Percentiles rank a stretch among this genome's conserved stretches.
These are phyloP conservation scores for Aegotheles bennettii DNA, from an alignment of 2,113 vertebrate genomes.

Conservation along the genomic window DNA sequence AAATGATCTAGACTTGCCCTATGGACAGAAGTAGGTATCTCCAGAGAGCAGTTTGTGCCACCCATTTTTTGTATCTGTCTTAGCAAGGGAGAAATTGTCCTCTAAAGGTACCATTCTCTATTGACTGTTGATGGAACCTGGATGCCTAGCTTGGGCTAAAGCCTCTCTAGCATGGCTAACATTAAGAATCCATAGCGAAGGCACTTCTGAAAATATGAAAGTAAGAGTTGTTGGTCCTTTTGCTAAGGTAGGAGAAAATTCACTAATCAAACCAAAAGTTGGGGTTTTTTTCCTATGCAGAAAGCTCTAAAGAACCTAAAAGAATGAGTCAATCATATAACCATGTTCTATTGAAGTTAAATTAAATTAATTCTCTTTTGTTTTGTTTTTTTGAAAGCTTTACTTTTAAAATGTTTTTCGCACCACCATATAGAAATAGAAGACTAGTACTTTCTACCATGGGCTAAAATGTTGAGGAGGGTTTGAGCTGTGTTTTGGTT, in stretches of 20 bases:
- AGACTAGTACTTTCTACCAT: neutral
- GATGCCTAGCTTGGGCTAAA: neutral
- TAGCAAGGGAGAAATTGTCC: neutral
- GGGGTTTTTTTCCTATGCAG: neutral
- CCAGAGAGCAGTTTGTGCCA: neutral
- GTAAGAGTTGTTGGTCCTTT: neutral
- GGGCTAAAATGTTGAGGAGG: neutral
- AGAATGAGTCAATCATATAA: neutral
- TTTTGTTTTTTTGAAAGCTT: neutral
- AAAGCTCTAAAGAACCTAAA: neutral
- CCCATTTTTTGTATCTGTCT: neutral
- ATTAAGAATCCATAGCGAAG: neutral
- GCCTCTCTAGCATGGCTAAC: neutral
- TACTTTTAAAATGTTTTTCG: neutral
- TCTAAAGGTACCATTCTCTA: neutral
- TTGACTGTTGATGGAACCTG: neutral
- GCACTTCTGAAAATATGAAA: neutral
- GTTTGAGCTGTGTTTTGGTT: neutral
- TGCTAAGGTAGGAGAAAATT: neutral
- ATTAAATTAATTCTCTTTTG: fast-evolving
- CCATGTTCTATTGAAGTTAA: neutral
- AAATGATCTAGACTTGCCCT: neutral
- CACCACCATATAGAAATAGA: neutral
- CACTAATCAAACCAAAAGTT: neutral
- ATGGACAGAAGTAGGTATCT: neutral